Base-by-base conservation (phyloP, 2,888 invertebrate genomes). In the Oxystoma pomonae region DNA sequence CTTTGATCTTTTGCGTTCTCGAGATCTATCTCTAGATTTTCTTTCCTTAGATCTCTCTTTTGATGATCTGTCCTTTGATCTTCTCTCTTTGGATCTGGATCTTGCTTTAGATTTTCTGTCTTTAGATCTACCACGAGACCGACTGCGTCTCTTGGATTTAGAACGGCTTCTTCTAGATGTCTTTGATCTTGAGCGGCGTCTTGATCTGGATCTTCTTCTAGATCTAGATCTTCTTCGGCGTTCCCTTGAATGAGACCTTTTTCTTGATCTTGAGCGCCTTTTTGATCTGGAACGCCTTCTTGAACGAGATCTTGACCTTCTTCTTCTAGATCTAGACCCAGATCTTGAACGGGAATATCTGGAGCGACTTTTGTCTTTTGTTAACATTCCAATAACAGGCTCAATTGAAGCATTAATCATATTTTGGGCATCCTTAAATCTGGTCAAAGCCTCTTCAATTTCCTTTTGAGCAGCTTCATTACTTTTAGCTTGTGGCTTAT, bases 391-490 rank as follows among this genome's bases (percentile, higher is more conserved):
- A 72, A 94, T 93, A 61, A 94, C 92, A 0, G 94, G 94, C 81
- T 94, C 96, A 67, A 96, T 94, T 16, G 95, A 94, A 7, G 96
- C 96, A 0, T 95, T 93, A 68, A 98, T 95, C 74, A 96, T 86
- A 77, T 92, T 94, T 80, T 97, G 96, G 0, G 96, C 96, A 81
- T 98, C 97, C 77, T 96, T 96, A 0, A 97, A 96, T 67, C 96
- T 85, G 56, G 94, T 92, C 96, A 99, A 96, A 0, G 96, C 97
- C 78, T 96, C 96, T 78, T 97, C 96, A 62, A 98, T 96, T 82
- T 97, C 97, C 55, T 92, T 87, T 75, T 96, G 94, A 0, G 96
- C 96, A 1, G 95, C 96, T 77, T 96, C 96, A 76, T 96, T 96
- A 70, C 94, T 96, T 79, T 97, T 96, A 0, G 95, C 92, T 77